phyloP scores from a whole-genome alignment of 1,140 invertebrate genomes.

The Drosophila navojoa region DNA sequence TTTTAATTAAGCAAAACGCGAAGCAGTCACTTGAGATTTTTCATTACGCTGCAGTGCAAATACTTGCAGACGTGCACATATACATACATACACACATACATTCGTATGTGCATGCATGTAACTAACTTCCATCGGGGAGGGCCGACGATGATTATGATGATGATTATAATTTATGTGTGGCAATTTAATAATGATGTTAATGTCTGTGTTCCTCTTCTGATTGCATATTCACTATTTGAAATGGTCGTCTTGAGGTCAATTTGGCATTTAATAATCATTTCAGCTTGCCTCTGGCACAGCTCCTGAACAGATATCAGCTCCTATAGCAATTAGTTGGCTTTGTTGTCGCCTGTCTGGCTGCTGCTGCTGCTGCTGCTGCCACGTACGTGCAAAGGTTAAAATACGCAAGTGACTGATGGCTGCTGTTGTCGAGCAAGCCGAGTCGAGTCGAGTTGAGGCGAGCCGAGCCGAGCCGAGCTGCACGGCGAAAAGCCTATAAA shows the following conservation, averaged over 20 bases:
- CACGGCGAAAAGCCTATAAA: slow-evolving; percentile 17
- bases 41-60: slow-evolving; percentile 59
- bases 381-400: slow-evolving; percentile 49
- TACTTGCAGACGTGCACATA: not conserved
- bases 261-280: slow-evolving; percentile 64
- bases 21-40: slow-evolving; percentile 70
- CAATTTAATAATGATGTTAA: slow-evolving; percentile 6
- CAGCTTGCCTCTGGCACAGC: slow-evolving; percentile 1
- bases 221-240: slow-evolving; percentile 22
- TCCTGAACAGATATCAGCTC: slow-evolving; percentile 31
- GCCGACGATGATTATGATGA: not conserved
- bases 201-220: not conserved
- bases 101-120: not conserved
- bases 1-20: slow-evolving; percentile 80
- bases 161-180: slow-evolving; percentile 1
- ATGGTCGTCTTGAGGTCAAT: slow-evolving; percentile 50
- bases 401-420: slow-evolving; percentile 37
- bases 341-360: slow-evolving; percentile 40
- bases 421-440: not conserved
- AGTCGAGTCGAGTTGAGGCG: not conserved
- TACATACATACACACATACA: not conserved
- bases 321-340: slow-evolving; percentile 64
- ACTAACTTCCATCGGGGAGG: not conserved
- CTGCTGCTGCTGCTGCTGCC: slow-evolving; percentile 18
- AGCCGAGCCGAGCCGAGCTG: not conserved